Evolutionary conservation across 2,113 vertebrate species (phyloP).

Genomic region (Corythornis vintsioides): DNA sequence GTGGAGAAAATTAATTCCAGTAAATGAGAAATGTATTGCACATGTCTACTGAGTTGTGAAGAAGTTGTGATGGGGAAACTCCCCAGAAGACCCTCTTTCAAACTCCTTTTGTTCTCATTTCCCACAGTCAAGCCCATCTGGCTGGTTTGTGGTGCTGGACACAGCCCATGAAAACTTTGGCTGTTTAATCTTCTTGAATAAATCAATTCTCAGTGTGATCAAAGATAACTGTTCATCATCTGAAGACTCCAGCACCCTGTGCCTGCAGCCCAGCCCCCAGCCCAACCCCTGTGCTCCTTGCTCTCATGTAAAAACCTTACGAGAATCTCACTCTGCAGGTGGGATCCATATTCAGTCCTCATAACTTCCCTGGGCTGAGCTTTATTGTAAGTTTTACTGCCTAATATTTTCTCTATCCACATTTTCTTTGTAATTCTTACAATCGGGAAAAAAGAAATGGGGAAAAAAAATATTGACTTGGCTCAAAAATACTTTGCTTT

Average conservation of each 20-base stretch:
- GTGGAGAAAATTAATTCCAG: background rate
- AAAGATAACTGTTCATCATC: constrained; percentile 7
- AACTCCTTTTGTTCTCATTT: constrained; percentile 35
- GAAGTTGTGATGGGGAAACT: background rate
- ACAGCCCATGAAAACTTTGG: constrained; percentile 26
- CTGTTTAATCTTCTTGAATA: constrained; percentile 35
- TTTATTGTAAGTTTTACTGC: background rate
- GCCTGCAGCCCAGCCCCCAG: background rate
- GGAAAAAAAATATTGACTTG: background rate
- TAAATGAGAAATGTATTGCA: background rate
- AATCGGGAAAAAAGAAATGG: background rate
- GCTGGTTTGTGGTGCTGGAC: background rate
- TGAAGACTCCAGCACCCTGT: background rate
- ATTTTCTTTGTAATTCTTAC: background rate
- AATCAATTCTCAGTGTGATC: constrained; percentile 31
- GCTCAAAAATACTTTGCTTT: background rate
- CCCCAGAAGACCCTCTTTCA: background rate
- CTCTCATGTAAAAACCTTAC: background rate
- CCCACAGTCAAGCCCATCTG: constrained; percentile 5
- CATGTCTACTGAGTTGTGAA: background rate
- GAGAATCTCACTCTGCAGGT: background rate
- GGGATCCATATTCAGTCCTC: background rate
- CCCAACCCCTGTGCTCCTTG: background rate
- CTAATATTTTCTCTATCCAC: background rate
- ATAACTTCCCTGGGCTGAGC: background rate